Base-by-base conservation (phyloP, 2,888 invertebrate species). In the Leptinotarsa rubiginosa region DNA sequence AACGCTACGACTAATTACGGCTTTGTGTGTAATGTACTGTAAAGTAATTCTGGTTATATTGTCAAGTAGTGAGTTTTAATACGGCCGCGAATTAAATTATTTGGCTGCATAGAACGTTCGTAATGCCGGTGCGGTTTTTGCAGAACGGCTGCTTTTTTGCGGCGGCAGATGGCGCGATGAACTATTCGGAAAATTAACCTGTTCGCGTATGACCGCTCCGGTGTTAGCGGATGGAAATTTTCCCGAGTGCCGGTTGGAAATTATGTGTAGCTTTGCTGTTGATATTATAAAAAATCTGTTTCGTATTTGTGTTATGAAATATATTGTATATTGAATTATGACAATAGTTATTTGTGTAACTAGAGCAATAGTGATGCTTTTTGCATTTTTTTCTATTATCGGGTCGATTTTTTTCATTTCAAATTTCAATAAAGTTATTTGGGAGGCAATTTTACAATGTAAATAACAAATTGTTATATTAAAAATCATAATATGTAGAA, bases 1-100 rank as follows among this genome's bases (percentile, higher is more conserved):
- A 79, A 77, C 68, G 78, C 79, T 72, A 56, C 70, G 65, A 77
- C 79, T 79, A 79, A 80, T 80, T 80, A 79, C 79, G 74, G 75
- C 74, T 75, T 70, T 71, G 72, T 66, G 73, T 70, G 78, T 80
- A 81, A 81, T 81, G 81, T 81, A 79, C 70, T 73, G 79, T 77
- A 73, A 80, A 79, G 75, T 81, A 79, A 78, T 81, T 78, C 74
- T 75, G 79, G 79, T 81, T 81, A 80, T 81, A 80, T 81, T 81
- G 79, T 81, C 79, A 77, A 81, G 76, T 75, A 73, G 76, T 74
- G 75, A 78, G 78, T 79, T 80, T 77, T 78, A 80, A 79, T 79
- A 77, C 76, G 52, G 72, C 72, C 67, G 65, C 66, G 72, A 79
- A 77, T 75, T 73, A 76, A 77, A 77, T 79, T 79, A 77, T 79